These are phyloP conservation scores for Mactra quadrangularis DNA, from an alignment of 1,140 invertebrate species.

Conservation along the genomic window DNA sequence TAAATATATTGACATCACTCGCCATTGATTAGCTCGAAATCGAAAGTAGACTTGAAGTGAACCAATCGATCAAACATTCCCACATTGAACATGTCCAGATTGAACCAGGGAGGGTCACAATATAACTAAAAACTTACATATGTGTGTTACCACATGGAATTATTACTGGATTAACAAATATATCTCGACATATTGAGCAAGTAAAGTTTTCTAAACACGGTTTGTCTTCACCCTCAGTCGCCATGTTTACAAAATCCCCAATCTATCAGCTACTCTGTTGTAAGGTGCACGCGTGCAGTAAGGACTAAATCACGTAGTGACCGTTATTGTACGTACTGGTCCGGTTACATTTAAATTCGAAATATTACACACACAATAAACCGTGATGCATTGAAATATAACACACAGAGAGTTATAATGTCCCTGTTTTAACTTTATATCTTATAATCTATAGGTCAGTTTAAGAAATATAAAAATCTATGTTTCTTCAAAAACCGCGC, in stretches of 20 bases:
- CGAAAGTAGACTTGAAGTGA: constrained; percentile 32
- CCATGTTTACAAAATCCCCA: constrained; percentile 21
- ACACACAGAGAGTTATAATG: too few species aligned
- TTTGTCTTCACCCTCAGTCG: constrained; percentile 13
- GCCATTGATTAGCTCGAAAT: too few species aligned
- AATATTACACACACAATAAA: too few species aligned
- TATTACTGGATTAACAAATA: constrained; percentile 40
- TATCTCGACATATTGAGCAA: constrained; percentile 55
- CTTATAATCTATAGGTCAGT: too few species aligned
- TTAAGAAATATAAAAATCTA: too few species aligned
- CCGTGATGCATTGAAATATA: too few species aligned
- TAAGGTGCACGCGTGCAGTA: background rate
- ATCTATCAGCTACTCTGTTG: background rate
- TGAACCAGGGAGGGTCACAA: too few species aligned
- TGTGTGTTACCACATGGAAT: constrained; percentile 53
- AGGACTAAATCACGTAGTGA: background rate
- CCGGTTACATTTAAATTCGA: background rate
- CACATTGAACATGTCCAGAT: too few species aligned
- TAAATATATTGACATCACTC: too few species aligned
- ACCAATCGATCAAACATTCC: too few species aligned
- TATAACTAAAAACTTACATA: constrained; percentile 43
- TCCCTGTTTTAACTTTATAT: too few species aligned
- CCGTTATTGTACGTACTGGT: background rate
- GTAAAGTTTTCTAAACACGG: constrained; percentile 30
- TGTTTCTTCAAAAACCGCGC: too few species aligned